phyloP scores from a whole-genome alignment of 2,113 vertebrate species.

The Tamias sibiricus region DNA sequence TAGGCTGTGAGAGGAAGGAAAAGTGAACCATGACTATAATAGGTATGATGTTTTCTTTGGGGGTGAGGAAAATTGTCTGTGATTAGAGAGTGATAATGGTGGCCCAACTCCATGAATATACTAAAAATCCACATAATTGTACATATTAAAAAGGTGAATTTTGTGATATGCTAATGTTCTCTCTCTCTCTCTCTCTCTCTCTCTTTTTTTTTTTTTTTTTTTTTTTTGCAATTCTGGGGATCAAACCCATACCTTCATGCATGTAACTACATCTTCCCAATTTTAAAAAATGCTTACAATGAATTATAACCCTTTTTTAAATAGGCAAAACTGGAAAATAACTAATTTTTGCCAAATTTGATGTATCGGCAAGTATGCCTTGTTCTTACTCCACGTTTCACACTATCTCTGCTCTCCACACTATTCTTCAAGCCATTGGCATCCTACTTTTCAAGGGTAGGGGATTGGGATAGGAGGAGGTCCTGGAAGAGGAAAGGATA shows the following conservation, averaged over 20 bases:
- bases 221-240: too few species aligned
- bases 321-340: constrained; percentile 38
- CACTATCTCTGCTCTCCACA: neutral
- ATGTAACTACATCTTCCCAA: constrained; percentile 1
- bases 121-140: neutral
- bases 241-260: neutral
- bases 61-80: neutral
- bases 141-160: neutral
- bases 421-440: neutral
- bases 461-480: neutral
- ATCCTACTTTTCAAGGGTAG: neutral
- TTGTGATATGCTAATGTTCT: neutral
- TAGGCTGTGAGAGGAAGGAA: neutral
- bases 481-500: neutral
- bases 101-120: neutral
- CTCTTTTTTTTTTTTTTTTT: too few species aligned
- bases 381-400: neutral
- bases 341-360: neutral
- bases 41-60: neutral
- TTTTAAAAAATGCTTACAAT: neutral
- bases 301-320: neutral
- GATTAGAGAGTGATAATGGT: neutral
- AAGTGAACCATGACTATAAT: neutral
- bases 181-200: too few species aligned
- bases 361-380: neutral